Base-by-base conservation (phyloP, 1,140 invertebrate genomes). In the Globodera rostochiensis region DNA sequence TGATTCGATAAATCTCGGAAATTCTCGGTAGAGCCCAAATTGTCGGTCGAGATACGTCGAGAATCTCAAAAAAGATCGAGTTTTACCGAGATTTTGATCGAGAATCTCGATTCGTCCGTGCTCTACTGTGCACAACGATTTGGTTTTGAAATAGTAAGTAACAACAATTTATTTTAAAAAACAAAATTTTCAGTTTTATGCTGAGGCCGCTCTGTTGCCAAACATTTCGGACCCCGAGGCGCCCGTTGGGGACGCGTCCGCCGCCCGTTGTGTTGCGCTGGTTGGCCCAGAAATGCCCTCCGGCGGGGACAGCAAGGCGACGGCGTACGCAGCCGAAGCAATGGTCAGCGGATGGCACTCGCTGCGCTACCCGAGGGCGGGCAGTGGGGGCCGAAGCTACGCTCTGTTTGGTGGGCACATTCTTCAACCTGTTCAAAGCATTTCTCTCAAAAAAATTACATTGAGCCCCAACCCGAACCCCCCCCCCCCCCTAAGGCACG, bases 221-320 rank as follows among this genome's bases (percentile, higher is more conserved):
- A 91, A 91, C 83, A 83, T 50, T 66, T 86, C 85, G 36, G 86
- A 90, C 82, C 87, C 88, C 11, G 81, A 83, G 46, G 87, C 84
- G 36, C 86, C 86, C 25, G 73, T 76, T 36, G 86, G 86, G 25
- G 82, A 86, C 53, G 83, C 82, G 77, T 66, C 74, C 49, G 83
- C 88, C 7, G 82, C 85, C 9, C 69, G 69, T 4, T 45, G 25
- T 36, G 66, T 46, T 21, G 73, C 64, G n/a, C 47, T 19, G 15
- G 15, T 64, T 11, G 85, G 49, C 46, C 21, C 36, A 4, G 13
- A 70, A 15, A 82, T 79, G 8, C 64, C 49, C n/a, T 19, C 15
- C 36, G 79, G 53, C 7, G 73, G 46, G 46, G 45, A 80, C 36
- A 53, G 6, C 36, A 3, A 49, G 67, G 49, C 15, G 15, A 15